Percentiles rank a stretch among this genome's conserved stretches.
phyloP scores from a whole-genome alignment of 2,888 invertebrate species.

The Rhagonycha lutea region DNA sequence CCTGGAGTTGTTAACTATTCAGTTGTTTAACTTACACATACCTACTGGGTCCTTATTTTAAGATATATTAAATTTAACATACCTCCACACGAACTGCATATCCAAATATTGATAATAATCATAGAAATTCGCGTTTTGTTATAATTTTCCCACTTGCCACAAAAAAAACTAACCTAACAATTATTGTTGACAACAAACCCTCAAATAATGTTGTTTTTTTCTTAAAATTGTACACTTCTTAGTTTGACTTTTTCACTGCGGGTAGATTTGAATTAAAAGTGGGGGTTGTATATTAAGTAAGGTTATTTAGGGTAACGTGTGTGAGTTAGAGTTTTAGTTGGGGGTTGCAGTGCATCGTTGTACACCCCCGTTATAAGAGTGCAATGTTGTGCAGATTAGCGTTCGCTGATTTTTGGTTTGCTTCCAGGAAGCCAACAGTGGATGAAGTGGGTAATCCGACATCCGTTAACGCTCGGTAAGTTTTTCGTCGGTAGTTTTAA shows the following conservation, averaged over 20 bases:
- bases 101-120: not conserved
- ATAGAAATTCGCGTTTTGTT: not conserved
- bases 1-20: not conserved
- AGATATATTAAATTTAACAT: not conserved
- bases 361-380: conserved; percentile 22
- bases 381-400: conserved; percentile 45
- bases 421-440: conserved; percentile 83
- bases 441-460: conserved; percentile 84
- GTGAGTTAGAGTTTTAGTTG: conserved; percentile 44
- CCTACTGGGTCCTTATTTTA: not conserved
- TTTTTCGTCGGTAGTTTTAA: conserved; percentile 41
- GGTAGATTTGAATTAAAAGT: conserved; percentile 22
- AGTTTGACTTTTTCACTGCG: not conserved
- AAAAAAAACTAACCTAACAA: not conserved
- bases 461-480: conserved; percentile 88
- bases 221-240: too few species aligned
- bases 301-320: conserved; percentile 51
- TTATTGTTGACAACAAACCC: not conserved
- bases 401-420: conserved; percentile 55
- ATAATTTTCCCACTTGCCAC: not conserved
- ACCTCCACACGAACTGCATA: too few species aligned
- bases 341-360: conserved; percentile 36
- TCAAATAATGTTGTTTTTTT: not conserved
- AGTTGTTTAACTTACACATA: not conserved
- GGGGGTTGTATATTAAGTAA: conserved; percentile 48